Evolutionary conservation across 2,888 invertebrate species (phyloP).

Genomic region (Zootermopsis nevadensis): DNA sequence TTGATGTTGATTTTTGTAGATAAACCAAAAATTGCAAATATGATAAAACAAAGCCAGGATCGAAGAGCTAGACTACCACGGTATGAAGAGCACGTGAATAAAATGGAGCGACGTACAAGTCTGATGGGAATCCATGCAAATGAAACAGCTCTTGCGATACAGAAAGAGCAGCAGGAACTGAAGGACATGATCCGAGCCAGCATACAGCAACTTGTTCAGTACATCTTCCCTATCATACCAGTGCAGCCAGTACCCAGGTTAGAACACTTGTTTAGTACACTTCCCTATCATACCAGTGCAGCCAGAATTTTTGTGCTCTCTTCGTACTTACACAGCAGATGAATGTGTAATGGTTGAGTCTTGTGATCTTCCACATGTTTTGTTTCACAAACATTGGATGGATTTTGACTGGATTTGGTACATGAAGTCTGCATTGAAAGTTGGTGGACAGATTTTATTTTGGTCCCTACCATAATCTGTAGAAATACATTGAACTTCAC

Average conservation of each 20-base stretch:
- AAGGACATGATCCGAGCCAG: constrained; percentile 69
- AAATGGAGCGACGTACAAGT: constrained; percentile 68
- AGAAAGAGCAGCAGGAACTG: constrained; percentile 67
- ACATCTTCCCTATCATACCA: constrained; percentile 75
- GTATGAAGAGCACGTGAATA: constrained; percentile 73
- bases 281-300: neutral
- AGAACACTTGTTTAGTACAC: neutral
- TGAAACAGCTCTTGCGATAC: constrained; percentile 65
- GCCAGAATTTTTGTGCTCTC: no score
- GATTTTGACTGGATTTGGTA: no score
- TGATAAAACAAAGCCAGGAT: constrained; percentile 63
- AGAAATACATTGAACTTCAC: no score
- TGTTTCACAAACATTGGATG: no score
- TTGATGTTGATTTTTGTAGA: constrained; percentile 56
- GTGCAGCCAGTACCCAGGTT: constrained; percentile 66
- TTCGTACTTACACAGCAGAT: no score
- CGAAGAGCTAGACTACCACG: constrained; percentile 66
- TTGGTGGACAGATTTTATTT: no score
- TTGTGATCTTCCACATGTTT: no score
- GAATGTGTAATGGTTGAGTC: no score
- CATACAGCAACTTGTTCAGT: constrained; percentile 73
- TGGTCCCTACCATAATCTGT: no score
- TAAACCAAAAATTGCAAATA: constrained; percentile 59
- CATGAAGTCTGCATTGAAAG: no score
- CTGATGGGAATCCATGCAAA: constrained; percentile 66